Evolutionary conservation across 2,113 vertebrate genomes (phyloP), one percentile per base, ranked within the genome.

Genomic region (Lophochroa leadbeateri): DNA sequence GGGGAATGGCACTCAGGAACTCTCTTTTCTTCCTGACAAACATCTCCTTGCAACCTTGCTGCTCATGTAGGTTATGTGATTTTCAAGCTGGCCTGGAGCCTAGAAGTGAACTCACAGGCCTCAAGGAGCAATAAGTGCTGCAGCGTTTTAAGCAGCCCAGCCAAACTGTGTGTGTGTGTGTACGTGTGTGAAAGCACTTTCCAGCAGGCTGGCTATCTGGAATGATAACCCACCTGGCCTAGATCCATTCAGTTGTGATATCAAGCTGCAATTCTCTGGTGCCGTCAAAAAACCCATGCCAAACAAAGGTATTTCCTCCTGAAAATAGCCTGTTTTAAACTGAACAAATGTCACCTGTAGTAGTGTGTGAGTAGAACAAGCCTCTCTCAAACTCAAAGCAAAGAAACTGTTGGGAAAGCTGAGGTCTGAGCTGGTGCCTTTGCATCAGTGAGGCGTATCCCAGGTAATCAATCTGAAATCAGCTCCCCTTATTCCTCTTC

Each of bases 51-150:
- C 91, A 96, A 72, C 88, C 88, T 94, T 83, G 69, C 63, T 95
- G 81, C 58, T 97, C 67, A 18, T 39, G 64, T 83, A 85, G 82
- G 58, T 94, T 88, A 50, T 83, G 86, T 77, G 94, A 94, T 96
- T 97, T 95, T 80, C 81, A 92, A 76, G 61, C 95, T 97, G 96
- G 95, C 96, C 5, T n/a, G 60, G 29, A 92, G 86, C 92, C 96
- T 97, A 87, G 95, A 94, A 96, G 92, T 94, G 95, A 96, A 93
- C 91, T 96, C 92, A 95, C 77, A 64, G 82, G 68, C 89, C 94
- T 97, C 52, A 46, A 96, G 91, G 95, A 97, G 95, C 89, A 96
- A 17, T 94, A 92, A 94, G 92, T 82, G 63, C 78, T 91, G 79
- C 35, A 74, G 77, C 53, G 29, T 76, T 95, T 91, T 85, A 93